A percentile compares a stretch with the other conserved stretches of the same genome.
These are phyloP conservation scores for Diceros bicornis DNA, from an alignment of 2,797 vertebrate genomes.

Conservation along the genomic window DNA sequence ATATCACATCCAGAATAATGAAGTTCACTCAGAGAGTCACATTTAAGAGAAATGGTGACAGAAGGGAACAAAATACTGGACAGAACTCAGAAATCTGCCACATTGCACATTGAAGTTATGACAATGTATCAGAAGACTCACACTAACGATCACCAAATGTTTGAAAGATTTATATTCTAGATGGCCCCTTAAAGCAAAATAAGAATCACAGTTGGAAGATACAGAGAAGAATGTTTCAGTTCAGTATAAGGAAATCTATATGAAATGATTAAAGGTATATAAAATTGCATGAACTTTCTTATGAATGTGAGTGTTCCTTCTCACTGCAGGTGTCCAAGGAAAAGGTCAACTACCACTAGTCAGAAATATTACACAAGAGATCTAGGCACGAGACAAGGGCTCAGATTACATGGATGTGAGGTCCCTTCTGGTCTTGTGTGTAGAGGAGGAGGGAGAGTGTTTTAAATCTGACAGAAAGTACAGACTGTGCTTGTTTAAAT, in stretches of 20 bases:
- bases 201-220: neutral
- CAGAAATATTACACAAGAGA: neutral
- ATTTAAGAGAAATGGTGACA: neutral
- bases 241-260: neutral
- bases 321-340: neutral
- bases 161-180: neutral
- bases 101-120: neutral
- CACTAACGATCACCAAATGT: neutral
- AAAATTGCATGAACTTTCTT: neutral
- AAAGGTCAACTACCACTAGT: neutral
- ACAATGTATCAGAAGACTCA: neutral
- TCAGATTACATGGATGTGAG: neutral
- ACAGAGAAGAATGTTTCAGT: neutral
- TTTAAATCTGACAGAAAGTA: constrained; percentile 37
- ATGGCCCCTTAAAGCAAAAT: neutral
- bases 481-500: neutral
- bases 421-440: neutral
- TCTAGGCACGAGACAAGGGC: neutral
- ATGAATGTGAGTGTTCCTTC: neutral
- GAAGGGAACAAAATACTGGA: neutral
- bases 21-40: neutral
- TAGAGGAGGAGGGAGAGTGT: neutral
- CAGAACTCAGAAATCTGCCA: neutral
- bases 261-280: neutral
- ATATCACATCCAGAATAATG: neutral